These are phyloP conservation scores for Poeciliopsis turrubarensis DNA, from an alignment of 2,113 vertebrate species.

Conservation along the genomic window DNA sequence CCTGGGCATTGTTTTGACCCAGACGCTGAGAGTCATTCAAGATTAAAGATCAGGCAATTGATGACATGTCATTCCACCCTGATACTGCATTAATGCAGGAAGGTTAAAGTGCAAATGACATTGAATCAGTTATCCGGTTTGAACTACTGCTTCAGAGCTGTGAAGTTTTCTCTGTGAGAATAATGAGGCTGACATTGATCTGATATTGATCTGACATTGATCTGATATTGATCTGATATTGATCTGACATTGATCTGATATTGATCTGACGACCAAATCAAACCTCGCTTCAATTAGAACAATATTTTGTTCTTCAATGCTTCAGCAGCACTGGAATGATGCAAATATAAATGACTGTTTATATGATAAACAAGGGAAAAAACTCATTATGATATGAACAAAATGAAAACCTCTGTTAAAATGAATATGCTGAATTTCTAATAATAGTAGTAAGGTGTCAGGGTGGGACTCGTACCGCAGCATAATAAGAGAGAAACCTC, in stretches of 20 bases:
- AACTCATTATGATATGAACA: neutral
- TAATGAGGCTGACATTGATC: too few species aligned
- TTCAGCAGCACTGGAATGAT: slow-evolving; percentile 10
- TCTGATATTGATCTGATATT: too few species aligned
- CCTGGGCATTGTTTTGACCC: neutral
- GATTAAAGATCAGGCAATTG: too few species aligned
- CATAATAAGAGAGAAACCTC: slow-evolving; percentile 48
- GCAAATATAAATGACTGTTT: neutral
- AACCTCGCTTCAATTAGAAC: neutral
- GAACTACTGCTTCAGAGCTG: too few species aligned
- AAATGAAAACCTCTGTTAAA: slow-evolving; percentile 7
- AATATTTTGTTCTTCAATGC: neutral
- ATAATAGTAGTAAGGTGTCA: slow-evolving; percentile 38
- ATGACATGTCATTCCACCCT: too few species aligned
- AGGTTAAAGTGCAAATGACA: too few species aligned
- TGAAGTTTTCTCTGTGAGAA: too few species aligned
- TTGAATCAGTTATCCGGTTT: too few species aligned
- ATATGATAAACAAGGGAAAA: slow-evolving; percentile 12
- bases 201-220: too few species aligned
- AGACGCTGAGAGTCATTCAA: neutral
- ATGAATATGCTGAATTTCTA: slow-evolving; percentile 20
- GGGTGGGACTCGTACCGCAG: slow-evolving; percentile 9
- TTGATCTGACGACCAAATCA: too few species aligned
- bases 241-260: too few species aligned
- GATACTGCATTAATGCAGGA: too few species aligned